Evolutionary conservation across 1,140 invertebrate genomes (phyloP), one percentile per base, ranked within the genome.

Genomic region (Trichoplusia ni): DNA sequence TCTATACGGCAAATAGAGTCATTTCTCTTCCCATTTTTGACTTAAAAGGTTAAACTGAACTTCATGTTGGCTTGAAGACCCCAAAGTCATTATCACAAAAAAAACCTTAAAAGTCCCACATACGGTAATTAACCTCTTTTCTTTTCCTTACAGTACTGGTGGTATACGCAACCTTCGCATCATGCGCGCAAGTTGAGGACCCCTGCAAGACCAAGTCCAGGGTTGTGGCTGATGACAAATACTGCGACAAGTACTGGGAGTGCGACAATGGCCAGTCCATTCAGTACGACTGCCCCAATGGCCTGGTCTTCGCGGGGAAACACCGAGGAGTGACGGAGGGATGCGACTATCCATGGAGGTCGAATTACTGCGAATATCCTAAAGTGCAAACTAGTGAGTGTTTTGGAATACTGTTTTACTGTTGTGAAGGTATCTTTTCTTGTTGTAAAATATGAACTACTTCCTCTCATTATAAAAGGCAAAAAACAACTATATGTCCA

Each of bases 211-310:
- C 92, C 2, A 96, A 96, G 86, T 90, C 93, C 0, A 91, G 95
- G 23, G 93, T 97, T 0, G 94, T 95, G 0, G 92, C 92, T 0
- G 96, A 97, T 73, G 92, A 93, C 63, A 95, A 95, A 16, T 96
- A 97, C 78, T 97, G 96, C 77, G 96, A 97, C 86, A 93, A 95
- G 67, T 97, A 96, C 78, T 97, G 96, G 95, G 96, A 97, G 82
- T 97, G 96, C 77, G 90, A 91, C 62, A 91, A 90, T 64, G 95
- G 95, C 0, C 94, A 95, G 72, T 93, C 95, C 0, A 94, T 96
- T 64, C 90, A 96, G 25, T 97, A 96, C 82, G 96, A 97, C 89
- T 98, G 97, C 83, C 97, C 97, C 25, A 98, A 97, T 77, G 97
- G 97, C 4, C 86, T 97, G 21, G 96, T 97, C 2, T 98, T 96